Evolutionary conservation across 2,888 invertebrate species (phyloP), one percentile per base, ranked within the genome.

Genomic region (Pachydiplax longipennis): DNA sequence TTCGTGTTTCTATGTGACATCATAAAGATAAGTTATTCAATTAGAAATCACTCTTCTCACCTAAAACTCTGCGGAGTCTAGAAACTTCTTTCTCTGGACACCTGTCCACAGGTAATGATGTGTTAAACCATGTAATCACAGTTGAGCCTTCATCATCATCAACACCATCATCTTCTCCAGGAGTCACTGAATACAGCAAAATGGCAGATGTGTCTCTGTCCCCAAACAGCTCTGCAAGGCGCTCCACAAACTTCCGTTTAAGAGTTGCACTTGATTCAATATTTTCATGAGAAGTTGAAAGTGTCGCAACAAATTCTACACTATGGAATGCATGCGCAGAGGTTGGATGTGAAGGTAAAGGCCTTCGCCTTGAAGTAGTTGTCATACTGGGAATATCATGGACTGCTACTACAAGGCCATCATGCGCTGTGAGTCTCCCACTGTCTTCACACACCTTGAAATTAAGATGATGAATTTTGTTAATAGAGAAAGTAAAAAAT

Each of bases 71-170:
- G n/a, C 91, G 37, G 0, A 98, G 94, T 90, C 95, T 95, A 18
- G 96, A 96, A 91, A 99, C 97, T 92, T 97, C 97, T 81, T 96
- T 95, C 92, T 97, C 95, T 0, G 98, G 97, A 94, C 99, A 99
- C 90, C 95, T 94, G 92, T 96, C 95, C 92, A 96, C 95, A 40
- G 97, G 95, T 80, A 98, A 93, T 44, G 97, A 97, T 81, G 96
- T 97, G 94, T 99, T 99, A 93, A 97, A 94, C 95, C 95, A 95
- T 4, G 94, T 94, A n/a, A 94, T 93, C 13, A 93, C 92, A 1
- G 94, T 94, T 0, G 94, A 93, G 3, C 61, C 87, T 61, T 37
- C 61, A 15, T 87, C 87, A n/a, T 31, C 87, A 87, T 87, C 61
- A 92, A 92, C 12, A 94, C 61, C 61, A 87, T 87, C 87, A 65